Conservation (phyloP, 2,888 invertebrate genomes). For the Scrobipalpa costella region DNA sequence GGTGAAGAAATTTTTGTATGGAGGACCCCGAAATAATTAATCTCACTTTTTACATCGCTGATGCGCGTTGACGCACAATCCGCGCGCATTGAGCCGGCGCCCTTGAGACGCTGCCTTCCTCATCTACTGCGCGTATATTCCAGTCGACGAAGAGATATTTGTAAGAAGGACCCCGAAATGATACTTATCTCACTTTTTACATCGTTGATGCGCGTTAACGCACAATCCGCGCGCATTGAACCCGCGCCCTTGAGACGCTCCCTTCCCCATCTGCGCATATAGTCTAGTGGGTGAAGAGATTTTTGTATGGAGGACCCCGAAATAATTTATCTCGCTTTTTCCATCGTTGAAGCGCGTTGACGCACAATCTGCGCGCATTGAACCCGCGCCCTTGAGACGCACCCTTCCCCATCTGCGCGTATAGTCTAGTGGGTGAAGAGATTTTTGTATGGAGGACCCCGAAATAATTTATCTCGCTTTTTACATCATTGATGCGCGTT, state of each 20-base stretch:
- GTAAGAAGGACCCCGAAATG: too few species aligned
- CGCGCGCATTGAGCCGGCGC: constrained; percentile 46
- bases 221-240: constrained; percentile 40
- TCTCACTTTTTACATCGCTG: not conserved
- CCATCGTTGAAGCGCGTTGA: not conserved
- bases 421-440: not conserved
- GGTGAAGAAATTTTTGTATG: not conserved
- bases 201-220: not conserved
- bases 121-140: not conserved
- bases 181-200: not conserved
- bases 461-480: not conserved
- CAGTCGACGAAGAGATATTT: not conserved
- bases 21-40: too few species aligned
- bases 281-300: not conserved
- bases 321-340: not conserved
- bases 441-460: too few species aligned
- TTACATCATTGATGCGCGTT: not conserved
- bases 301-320: too few species aligned
- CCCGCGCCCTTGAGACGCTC: constrained; percentile 52
- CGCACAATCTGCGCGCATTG: constrained; percentile 37
- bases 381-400: constrained; percentile 52
- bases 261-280: constrained; percentile 35
- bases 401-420: constrained; percentile 38
- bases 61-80: not conserved
- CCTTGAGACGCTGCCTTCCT: constrained; percentile 51